Conservation (phyloP, 30 jellyfish, hydroid and myxozoan species). For the Catostylus mosaicus region DNA sequence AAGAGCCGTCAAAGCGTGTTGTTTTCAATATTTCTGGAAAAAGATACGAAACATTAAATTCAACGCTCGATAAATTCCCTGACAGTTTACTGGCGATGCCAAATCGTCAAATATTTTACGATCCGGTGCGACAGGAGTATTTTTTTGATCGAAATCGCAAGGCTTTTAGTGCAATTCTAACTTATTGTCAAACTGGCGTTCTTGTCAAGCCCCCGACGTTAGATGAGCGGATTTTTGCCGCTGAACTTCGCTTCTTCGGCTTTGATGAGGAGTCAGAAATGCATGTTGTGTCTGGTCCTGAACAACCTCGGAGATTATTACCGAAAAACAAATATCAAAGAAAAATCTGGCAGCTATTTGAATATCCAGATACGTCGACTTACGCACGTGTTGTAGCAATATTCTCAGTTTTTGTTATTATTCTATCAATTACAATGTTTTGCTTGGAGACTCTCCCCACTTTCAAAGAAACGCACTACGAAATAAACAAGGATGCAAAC, state of each 20-base stretch:
- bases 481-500: conserved; percentile 51
- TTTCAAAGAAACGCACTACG: conserved; percentile 69
- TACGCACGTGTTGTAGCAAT: conserved; percentile 84
- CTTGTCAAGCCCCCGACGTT: conserved; percentile 86
- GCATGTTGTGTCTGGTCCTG: conserved; percentile 73
- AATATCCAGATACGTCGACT: conserved; percentile 88
- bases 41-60: conserved; percentile 82
- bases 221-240: conserved; percentile 93
- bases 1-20: conserved; percentile 44
- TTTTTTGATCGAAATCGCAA: conserved; percentile 95
- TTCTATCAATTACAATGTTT: conserved; percentile 88
- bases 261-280: conserved; percentile 91
- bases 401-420: conserved; percentile 83
- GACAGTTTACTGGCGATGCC: conserved; percentile 90
- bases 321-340: conserved; percentile 77
- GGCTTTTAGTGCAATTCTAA: conserved; percentile 90
- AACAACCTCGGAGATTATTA: conserved; percentile 48
- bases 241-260: conserved; percentile 95
- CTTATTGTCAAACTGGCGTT: conserved; percentile 96
- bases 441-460: conserved; percentile 95
- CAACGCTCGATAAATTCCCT: conserved; percentile 90
- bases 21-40: conserved; percentile 88
- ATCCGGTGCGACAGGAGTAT: conserved; percentile 76
- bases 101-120: conserved; percentile 83
- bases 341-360: conserved; percentile 84